Conservation (phyloP, 2,888 invertebrate species). For the Bembecia ichneumoniformis region DNA sequence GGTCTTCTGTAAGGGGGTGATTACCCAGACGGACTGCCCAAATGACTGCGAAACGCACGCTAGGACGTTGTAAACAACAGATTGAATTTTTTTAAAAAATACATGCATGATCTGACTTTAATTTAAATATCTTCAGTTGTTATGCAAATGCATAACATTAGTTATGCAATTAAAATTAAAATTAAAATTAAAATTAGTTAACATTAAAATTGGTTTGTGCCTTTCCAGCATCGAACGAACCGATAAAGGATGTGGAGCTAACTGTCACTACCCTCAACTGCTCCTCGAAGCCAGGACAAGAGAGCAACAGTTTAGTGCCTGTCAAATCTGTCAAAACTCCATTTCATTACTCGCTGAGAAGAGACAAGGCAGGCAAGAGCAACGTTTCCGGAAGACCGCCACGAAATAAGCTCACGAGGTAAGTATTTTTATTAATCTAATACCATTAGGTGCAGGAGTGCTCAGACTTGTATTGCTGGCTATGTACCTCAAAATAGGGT, state of each 20-base stretch:
- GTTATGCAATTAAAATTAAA: not conserved
- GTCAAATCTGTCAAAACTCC: conserved; percentile 51
- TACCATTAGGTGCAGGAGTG: too few species aligned
- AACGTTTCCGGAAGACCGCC: conserved; percentile 38
- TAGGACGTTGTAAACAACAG: too few species aligned
- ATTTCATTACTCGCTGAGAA: conserved; percentile 47
- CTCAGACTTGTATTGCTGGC: too few species aligned
- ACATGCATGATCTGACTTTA: too few species aligned
- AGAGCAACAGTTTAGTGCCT: conserved; percentile 41
- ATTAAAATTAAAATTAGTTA: not conserved
- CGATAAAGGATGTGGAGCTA: conserved; percentile 88
- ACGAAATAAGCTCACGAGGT: conserved; percentile 62
- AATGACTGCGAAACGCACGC: too few species aligned
- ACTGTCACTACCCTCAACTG: conserved; percentile 90
- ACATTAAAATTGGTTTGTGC: not conserved
- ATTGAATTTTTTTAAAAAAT: too few species aligned
- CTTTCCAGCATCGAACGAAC: conserved; percentile 77
- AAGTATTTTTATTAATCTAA: conserved; percentile 5
- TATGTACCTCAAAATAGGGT: too few species aligned
- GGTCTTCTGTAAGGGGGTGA: too few species aligned
- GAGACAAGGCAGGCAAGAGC: conserved; percentile 34
- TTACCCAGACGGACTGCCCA: too few species aligned
- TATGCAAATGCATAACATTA: not conserved
- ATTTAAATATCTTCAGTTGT: too few species aligned
- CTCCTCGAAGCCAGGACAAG: conserved; percentile 63